These are phyloP conservation scores for Cepphus grylle DNA, from an alignment of 2,113 vertebrate species.

Conservation along the genomic window DNA sequence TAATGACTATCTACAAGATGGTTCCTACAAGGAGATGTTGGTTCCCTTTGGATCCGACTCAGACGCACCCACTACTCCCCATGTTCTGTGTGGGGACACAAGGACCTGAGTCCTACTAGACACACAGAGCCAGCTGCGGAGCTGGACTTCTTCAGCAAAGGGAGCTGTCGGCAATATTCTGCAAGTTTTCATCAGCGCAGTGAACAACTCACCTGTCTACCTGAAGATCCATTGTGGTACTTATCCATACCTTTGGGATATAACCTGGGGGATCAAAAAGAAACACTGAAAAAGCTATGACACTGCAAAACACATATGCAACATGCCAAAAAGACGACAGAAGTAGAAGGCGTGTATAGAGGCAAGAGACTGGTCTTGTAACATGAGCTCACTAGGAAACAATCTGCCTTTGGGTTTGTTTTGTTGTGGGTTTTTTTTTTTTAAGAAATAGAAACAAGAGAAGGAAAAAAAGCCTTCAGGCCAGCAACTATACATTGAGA, in stretches of 20 bases:
- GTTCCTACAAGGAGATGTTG: not conserved
- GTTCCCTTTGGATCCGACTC: not conserved
- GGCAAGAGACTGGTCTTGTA: not conserved
- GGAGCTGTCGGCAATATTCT: not conserved
- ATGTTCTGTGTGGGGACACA: rapidly evolving
- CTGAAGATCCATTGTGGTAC: constrained; percentile 81
- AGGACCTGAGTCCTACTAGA: not conserved
- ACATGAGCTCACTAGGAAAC: rapidly evolving
- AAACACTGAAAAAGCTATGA: not conserved
- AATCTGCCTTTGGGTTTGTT: not conserved
- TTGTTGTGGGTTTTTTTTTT: not conserved
- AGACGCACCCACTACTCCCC: not conserved
- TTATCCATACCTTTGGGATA: constrained; percentile 88
- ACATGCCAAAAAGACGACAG: not conserved
- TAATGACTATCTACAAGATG: not conserved
- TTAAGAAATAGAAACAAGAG: not conserved
- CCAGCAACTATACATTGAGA: not conserved
- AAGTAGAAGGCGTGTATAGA: not conserved
- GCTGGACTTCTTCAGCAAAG: not conserved
- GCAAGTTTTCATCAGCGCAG: not conserved
- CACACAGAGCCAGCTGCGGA: not conserved
- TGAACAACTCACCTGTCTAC: constrained; percentile 76
- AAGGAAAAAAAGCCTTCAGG: not conserved
- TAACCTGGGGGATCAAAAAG: constrained; percentile 75
- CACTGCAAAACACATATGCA: not conserved